Conservation (phyloP, 1,140 invertebrate species). For the Eupristina koningsbergeri region DNA sequence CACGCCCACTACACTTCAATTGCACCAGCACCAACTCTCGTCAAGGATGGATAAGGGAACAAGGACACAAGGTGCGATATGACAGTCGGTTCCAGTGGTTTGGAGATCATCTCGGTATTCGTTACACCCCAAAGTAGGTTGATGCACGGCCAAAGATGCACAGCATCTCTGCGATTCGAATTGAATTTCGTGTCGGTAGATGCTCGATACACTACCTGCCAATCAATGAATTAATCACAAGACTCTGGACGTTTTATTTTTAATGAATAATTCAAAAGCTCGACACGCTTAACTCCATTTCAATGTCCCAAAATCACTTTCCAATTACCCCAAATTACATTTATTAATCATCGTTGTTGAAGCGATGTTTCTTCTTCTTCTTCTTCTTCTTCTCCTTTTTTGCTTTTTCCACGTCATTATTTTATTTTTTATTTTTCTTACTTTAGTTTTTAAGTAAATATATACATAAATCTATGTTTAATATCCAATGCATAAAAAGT, state of each 20-base stretch:
- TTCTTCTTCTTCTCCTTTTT: too few species aligned
- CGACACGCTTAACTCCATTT: too few species aligned
- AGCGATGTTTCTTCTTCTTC: too few species aligned
- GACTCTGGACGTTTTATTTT: neutral
- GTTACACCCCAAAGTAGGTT: neutral
- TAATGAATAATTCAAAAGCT: neutral
- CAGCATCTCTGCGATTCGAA: neutral
- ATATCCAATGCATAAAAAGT: too few species aligned
- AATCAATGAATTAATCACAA: neutral
- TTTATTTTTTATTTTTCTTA: too few species aligned
- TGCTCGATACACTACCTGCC: neutral
- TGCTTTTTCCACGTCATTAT: too few species aligned
- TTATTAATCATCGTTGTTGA: too few species aligned
- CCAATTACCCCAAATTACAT: too few species aligned
- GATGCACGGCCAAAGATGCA: too few species aligned
- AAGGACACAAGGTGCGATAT: neutral
- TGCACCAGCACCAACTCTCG: neutral
- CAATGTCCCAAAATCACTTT: neutral
- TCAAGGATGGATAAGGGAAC: neutral
- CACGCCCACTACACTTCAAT: neutral
- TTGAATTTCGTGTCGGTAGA: neutral
- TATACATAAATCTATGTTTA: too few species aligned
- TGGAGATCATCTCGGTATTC: neutral
- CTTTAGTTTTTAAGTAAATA: too few species aligned
- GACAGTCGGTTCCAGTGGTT: neutral